Conservation (phyloP, 2,113 vertebrate genomes). For the Clinocottus analis region DNA sequence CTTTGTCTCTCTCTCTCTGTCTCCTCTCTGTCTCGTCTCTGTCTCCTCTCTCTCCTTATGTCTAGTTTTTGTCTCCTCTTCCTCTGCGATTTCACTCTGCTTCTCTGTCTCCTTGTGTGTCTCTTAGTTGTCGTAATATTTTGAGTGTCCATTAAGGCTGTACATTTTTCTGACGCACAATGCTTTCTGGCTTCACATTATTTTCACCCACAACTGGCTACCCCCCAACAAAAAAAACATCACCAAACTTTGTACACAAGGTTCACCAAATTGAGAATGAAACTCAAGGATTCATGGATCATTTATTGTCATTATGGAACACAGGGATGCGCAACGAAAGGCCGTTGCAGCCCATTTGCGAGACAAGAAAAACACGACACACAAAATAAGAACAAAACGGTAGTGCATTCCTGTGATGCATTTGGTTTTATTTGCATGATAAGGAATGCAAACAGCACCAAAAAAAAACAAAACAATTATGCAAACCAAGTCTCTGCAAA, state of each 20-base stretch:
- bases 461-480: neutral
- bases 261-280: slow-evolving; percentile 9
- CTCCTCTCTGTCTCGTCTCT: too few species aligned
- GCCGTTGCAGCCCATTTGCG: neutral
- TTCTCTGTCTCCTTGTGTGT: slow-evolving; percentile 55
- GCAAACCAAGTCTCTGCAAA: neutral
- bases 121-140: slow-evolving; percentile 70
- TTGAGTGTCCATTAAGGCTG: slow-evolving; percentile 73
- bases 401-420: neutral
- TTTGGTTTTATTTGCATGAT: neutral
- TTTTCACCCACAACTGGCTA: slow-evolving; percentile 54
- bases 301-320: neutral
- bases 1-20: neutral
- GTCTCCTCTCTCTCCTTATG: neutral
- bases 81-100: slow-evolving; percentile 35
- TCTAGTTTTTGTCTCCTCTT: slow-evolving; percentile 33
- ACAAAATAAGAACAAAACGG: neutral
- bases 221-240: slow-evolving; percentile 7
- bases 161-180: slow-evolving; percentile 50
- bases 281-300: neutral
- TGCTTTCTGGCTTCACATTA: slow-evolving; percentile 55
- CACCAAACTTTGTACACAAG: neutral
- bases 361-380: neutral
- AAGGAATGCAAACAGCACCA: neutral
- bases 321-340: neutral